phyloP scores from a whole-genome alignment of 2,113 vertebrate species.

The Spea bombifrons region DNA sequence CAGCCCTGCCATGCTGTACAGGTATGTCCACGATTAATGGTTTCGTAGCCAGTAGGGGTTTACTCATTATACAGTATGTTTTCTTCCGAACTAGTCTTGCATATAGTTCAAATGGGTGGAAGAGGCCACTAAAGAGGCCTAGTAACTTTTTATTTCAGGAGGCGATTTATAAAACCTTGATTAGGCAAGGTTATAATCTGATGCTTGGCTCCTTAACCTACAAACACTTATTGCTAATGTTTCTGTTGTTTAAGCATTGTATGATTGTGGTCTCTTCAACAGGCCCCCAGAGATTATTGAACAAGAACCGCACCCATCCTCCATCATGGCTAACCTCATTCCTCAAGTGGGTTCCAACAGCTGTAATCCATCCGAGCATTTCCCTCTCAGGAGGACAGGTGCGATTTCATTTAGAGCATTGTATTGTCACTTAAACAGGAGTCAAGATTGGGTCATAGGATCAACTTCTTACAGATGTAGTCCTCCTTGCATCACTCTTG shows the following conservation, averaged over 20 bases:
- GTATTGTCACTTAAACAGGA: neutral
- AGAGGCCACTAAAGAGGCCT: too few relatives aligned
- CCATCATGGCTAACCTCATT: constrained; percentile 67
- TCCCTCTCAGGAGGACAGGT: constrained; percentile 84
- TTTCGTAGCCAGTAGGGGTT: too few relatives aligned
- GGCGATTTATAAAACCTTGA: too few relatives aligned
- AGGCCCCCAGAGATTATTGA: constrained; percentile 78
- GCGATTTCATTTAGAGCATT: neutral
- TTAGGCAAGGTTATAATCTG: too few relatives aligned
- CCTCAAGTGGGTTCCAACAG: constrained; percentile 61
- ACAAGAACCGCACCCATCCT: constrained; percentile 65
- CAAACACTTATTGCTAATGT: neutral
- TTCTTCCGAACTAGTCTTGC: too few relatives aligned
- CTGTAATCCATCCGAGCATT: constrained; percentile 76
- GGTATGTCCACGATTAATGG: constrained; percentile 58
- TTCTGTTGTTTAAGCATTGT: neutral
- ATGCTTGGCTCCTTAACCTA: too few relatives aligned
- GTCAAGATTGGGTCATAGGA: neutral
- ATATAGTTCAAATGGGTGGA: too few relatives aligned
- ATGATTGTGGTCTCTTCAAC: constrained; percentile 24
- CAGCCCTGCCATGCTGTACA: constrained; percentile 64
- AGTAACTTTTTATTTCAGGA: too few relatives aligned
- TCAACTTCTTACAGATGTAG: neutral
- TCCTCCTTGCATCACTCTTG: too few relatives aligned
- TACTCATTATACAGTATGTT: too few relatives aligned